Evolutionary conservation across 2,888 invertebrate species (phyloP).

Genomic region (Rotaria sp.): DNA sequence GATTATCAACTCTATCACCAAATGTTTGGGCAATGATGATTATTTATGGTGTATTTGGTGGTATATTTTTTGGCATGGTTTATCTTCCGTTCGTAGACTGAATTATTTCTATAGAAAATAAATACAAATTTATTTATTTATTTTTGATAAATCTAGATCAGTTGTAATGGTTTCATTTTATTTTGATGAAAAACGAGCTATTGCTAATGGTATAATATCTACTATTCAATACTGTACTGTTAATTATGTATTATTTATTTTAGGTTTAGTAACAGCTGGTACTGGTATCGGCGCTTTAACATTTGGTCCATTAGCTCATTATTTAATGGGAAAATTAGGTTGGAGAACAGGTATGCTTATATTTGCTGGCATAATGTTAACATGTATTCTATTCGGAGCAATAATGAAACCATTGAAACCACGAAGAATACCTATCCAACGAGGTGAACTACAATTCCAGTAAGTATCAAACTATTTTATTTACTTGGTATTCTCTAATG

Average conservation of each 20-base stretch:
- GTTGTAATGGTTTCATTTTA: conserved; percentile 37
- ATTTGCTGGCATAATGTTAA: conserved; percentile 35
- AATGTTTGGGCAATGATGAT: conserved; percentile 34
- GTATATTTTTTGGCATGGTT: neutral
- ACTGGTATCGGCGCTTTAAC: conserved; percentile 35
- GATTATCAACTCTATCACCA: conserved; percentile 26
- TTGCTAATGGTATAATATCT: conserved; percentile 35
- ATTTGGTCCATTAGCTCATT: conserved; percentile 30
- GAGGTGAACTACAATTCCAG: neutral
- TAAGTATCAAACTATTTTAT: neutral
- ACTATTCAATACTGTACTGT: neutral
- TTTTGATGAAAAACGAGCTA: conserved; percentile 39
- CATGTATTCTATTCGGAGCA: conserved; percentile 32
- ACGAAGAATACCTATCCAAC: neutral
- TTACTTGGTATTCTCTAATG: neutral
- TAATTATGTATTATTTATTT: neutral
- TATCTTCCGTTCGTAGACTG: neutral
- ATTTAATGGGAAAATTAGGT: neutral
- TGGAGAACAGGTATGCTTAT: conserved; percentile 34
- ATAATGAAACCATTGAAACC: conserved; percentile 30
- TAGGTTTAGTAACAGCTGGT: conserved; percentile 33
- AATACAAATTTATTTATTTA: neutral
- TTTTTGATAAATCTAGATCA: conserved; percentile 31
- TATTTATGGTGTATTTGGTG: conserved; percentile 36
- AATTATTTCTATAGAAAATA: neutral